A percentile compares a stretch with the other conserved stretches of the same genome.
Conservation (phyloP, 2,888 invertebrate genomes). For the Trimorus sp. region DNA sequence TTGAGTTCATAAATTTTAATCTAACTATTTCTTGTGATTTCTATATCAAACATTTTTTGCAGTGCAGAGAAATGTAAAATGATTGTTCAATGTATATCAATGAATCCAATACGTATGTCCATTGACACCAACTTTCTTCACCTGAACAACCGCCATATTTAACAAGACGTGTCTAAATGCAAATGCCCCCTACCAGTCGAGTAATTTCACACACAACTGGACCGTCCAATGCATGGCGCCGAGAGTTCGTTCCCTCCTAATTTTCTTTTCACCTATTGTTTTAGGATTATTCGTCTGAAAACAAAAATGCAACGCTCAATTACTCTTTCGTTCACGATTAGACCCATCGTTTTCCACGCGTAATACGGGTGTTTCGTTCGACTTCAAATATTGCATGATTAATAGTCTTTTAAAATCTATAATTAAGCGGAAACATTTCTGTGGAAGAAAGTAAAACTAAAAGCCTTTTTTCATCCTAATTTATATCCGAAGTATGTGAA, state of each 20-base stretch:
- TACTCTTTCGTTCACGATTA: conserved; percentile 34
- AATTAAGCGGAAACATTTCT: conserved; percentile 21
- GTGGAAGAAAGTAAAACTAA: background rate
- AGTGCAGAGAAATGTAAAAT: no score
- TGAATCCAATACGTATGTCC: no score
- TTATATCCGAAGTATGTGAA: background rate
- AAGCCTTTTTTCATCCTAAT: conserved; percentile 3
- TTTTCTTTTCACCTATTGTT: conserved; percentile 49
- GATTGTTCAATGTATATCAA: no score
- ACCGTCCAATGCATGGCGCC: conserved; percentile 23
- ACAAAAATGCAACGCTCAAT: conserved; percentile 48
- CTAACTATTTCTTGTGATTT: no score
- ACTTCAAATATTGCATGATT: conserved; percentile 24
- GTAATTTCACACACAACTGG: conserved; percentile 49
- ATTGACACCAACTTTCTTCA: conserved; percentile 13
- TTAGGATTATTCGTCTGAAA: conserved; percentile 47
- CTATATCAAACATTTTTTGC: no score
- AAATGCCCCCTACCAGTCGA: conserved; percentile 53
- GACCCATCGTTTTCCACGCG: conserved; percentile 33
- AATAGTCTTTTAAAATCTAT: conserved; percentile 28
- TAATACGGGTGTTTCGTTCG: conserved; percentile 20
- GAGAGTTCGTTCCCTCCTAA: conserved; percentile 43
- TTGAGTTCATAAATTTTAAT: no score
- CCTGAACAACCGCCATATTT: conserved; percentile 35
- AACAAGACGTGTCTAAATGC: conserved; percentile 48